Evolutionary conservation across 2,113 vertebrate species (phyloP), one percentile per base, ranked within the genome.

Genomic region (Notothenia rossii): DNA sequence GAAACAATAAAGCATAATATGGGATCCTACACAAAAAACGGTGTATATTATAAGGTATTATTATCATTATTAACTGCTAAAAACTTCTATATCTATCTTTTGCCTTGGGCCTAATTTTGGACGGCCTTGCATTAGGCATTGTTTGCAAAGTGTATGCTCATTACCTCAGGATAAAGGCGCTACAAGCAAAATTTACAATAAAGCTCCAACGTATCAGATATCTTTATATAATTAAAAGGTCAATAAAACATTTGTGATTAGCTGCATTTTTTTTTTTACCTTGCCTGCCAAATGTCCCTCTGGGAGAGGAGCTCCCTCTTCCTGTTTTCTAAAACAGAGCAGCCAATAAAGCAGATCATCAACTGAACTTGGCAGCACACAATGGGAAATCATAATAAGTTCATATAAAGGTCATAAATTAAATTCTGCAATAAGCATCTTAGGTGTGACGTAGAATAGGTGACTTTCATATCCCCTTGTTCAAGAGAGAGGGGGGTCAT

Each of bases 401-500:
- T 40, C 10, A 12, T 3, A 53, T 53, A 11, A 25, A 53, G 20
- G n/a, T 63, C 33, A 14, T 18, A 9, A n/a, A n/a, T 25, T 11
- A 20, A 20, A 50, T 59, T 18, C 25, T 29, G 60, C 20, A 64
- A 64, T 7, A 64, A 48, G 43, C 6, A 36, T 46, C 43, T 64
- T 12, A 53, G 22, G 36, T 55, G 13, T 22, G n/a, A 45, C 0
- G 1, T 46, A 46, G 22, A 58, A 22, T 3, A 22, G 5, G n/a
- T 55, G 49, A 22, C 0, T 7, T 72, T 59, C 36, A 7, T 55
- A 36, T 61, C 75, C 66, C 65, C 71, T 22, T 49, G 2, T 10
- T 46, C 58, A 8, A 11, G 18, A 5, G 8, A 10, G 22, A 50
- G 36, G 15, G 7, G 51, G 33, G 10, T 91, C 85, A 91, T 75